A percentile compares a stretch with the other conserved stretches of the same genome.
These are phyloP conservation scores for Chironomus striatipennis DNA, from an alignment of 1,140 invertebrate genomes.

Conservation along the genomic window DNA sequence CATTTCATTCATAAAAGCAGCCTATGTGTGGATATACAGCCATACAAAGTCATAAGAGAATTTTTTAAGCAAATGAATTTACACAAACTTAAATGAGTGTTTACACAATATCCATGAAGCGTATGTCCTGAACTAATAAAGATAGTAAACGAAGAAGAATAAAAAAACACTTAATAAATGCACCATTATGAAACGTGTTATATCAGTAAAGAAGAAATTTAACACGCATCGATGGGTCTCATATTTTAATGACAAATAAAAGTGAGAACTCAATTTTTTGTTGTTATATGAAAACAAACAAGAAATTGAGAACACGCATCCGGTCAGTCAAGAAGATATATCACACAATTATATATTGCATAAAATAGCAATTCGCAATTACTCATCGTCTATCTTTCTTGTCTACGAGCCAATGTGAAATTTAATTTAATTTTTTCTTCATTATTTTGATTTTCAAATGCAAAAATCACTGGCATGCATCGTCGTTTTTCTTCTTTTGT, in stretches of 20 bases:
- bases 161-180: neutral
- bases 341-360: neutral
- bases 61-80: neutral
- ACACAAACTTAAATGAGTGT: neutral
- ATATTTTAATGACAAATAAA: too few species aligned
- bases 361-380: neutral
- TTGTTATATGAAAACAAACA: neutral
- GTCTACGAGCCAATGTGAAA: neutral
- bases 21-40: neutral
- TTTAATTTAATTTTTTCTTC: neutral
- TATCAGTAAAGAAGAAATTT: neutral
- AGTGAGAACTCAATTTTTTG: too few species aligned
- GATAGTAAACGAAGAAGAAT: neutral
- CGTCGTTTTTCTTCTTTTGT: neutral
- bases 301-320: neutral
- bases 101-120: neutral
- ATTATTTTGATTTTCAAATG: neutral
- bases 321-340: neutral
- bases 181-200: neutral
- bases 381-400: neutral
- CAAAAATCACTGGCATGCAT: too few species aligned
- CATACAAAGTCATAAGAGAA: too few species aligned
- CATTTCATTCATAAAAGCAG: neutral
- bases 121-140: constrained; percentile 13
- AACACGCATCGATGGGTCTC: neutral